These are phyloP conservation scores for Metopolophium dirhodum DNA, from an alignment of 1,140 invertebrate species.

Conservation along the genomic window DNA sequence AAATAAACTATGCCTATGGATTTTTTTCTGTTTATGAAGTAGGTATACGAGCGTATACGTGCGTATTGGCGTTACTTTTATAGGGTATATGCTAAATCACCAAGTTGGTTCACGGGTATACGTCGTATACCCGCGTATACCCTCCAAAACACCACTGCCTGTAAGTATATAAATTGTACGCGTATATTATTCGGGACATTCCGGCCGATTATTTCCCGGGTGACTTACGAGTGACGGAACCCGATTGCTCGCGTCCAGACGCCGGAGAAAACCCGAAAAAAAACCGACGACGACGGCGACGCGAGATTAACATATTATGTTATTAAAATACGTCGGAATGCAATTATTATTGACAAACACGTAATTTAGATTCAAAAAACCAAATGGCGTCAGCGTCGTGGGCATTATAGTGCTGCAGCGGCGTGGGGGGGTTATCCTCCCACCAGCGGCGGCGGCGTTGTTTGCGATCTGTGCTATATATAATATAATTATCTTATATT, in stretches of 20 bases:
- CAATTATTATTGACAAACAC: slow-evolving; percentile 6
- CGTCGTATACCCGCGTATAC: too few species aligned
- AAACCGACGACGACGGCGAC: neutral
- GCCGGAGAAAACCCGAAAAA: neutral
- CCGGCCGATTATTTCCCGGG: neutral
- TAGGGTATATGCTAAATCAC: too few species aligned
- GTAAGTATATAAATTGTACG: neutral
- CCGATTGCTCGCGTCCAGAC: neutral
- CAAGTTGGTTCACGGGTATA: too few species aligned
- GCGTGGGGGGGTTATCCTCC: neutral
- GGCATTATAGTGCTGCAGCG: neutral
- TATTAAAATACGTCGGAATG: neutral
- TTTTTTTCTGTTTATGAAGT: too few species aligned
- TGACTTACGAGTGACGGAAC: neutral
- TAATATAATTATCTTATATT: neutral
- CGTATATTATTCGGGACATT: neutral
- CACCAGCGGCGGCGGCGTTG: too few species aligned
- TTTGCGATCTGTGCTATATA: neutral
- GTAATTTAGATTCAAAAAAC: slow-evolving; percentile 36
- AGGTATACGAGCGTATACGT: too few species aligned
- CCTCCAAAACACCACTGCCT: too few species aligned
- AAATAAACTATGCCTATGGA: too few species aligned
- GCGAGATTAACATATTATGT: neutral
- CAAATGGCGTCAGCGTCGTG: neutral
- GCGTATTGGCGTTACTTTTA: too few species aligned